Evolutionary conservation across 2,113 vertebrate species (phyloP), one percentile per base, ranked within the genome.

Genomic region (Leuciscus idus): DNA sequence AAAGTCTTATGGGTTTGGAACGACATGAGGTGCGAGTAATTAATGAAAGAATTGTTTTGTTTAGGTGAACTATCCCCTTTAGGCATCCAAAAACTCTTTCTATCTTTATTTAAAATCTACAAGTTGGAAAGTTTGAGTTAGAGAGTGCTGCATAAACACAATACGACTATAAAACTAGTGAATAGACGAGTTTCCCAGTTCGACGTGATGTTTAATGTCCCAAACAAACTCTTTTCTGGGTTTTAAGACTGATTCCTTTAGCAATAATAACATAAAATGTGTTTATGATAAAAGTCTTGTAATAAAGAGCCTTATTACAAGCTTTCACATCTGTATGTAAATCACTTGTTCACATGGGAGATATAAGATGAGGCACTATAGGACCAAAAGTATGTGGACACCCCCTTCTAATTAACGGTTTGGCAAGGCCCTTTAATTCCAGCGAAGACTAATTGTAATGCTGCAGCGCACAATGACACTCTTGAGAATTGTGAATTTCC

Each of bases 341-440:
- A 55, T 28, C 75, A 77, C 75, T 77, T 55, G 26, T 55, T 33
- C 75, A 77, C 46, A 55, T 21, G 75, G 75, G 75, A 33, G 72
- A 75, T 48, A 75, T 15, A 75, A 50, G n/a, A 48, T 75, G 72
- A 75, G 72, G 21, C 43, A 75, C 13, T 50, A 48, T 50, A 28
- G 43, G n/a, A 48, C 72, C 72, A 48, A 75, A 75, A 28, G 43
- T 28, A 75, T 75, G 72, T 75, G 72, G 6, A 46, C 72, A 75
- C n/a, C 72, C 43, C n/a, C 13, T 75, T 75, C 17, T 77, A 30
- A 77, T 50, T 23, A 57, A 57, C 6, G 19, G 75, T 52, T 77
- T 77, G 48, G 75, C 50, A 33, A 28, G 15, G 8, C 46, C 48
- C 17, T 77, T 77, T 33, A 77, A 55, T 77, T 33, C 50, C 48